Percentiles rank a stretch among this genome's conserved stretches.
Evolutionary conservation across 2,113 vertebrate genomes (phyloP).

Genomic region (Trochalopteron elliotii): DNA sequence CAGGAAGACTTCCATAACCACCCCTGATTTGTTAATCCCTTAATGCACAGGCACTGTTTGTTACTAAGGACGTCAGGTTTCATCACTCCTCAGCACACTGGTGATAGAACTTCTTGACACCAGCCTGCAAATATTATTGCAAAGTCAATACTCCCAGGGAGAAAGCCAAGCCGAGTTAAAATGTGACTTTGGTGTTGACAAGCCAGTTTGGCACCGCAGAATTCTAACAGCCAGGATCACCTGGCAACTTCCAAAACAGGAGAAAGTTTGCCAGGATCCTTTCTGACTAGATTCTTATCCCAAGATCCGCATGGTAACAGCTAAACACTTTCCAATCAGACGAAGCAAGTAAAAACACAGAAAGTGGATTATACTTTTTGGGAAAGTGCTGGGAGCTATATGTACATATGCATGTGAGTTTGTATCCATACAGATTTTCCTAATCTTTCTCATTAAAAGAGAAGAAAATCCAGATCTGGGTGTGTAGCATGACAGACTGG

Average conservation of each 20-base stretch:
- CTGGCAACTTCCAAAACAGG: constrained; percentile 28
- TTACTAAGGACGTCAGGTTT: constrained; percentile 56
- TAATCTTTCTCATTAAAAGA: not conserved
- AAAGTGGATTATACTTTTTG: not conserved
- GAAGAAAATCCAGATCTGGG: not conserved
- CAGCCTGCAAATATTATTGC: constrained; percentile 41
- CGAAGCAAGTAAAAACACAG: not conserved
- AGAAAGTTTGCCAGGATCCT: constrained; percentile 19
- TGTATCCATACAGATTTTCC: not conserved
- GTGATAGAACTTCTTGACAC: constrained; percentile 58
- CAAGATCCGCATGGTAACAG: not conserved
- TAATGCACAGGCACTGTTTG: constrained; percentile 55
- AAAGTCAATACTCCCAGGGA: constrained; percentile 39
- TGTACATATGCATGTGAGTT: not conserved
- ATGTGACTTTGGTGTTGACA: constrained; percentile 45
- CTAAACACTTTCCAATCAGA: not conserved
- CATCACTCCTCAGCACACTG: not conserved
- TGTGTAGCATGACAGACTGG: not conserved
- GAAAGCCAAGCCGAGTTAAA: constrained; percentile 26
- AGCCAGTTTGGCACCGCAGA: not conserved
- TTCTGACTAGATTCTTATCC: not conserved
- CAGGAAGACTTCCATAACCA: constrained; percentile 59
- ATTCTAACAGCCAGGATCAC: constrained; percentile 18
- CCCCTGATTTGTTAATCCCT: constrained; percentile 58
- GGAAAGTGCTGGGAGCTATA: not conserved